Percentiles rank a stretch among this genome's conserved stretches.
Evolutionary conservation across 1,140 invertebrate genomes (phyloP).

Genomic region (Drosophila equinoxialis): DNA sequence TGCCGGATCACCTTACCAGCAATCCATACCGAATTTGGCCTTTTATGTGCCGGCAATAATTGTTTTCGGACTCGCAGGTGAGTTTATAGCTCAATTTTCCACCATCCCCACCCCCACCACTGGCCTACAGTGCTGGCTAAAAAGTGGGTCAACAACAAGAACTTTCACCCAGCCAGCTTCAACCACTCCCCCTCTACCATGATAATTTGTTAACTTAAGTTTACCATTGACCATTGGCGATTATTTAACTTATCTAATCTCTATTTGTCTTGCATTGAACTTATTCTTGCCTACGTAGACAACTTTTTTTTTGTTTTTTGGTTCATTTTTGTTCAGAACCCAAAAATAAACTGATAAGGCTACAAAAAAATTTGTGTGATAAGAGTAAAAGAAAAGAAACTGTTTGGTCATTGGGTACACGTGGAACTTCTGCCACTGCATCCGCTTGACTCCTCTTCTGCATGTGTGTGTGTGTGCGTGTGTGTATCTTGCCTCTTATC

Average conservation of each 20-base stretch:
- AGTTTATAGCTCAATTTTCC: constrained; percentile 53
- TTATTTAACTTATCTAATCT: constrained; percentile 26
- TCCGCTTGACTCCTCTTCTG: not conserved
- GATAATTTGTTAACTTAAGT: constrained; percentile 44
- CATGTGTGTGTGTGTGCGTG: constrained; percentile 8
- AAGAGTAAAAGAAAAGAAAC: not conserved
- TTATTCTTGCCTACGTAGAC: constrained; percentile 60
- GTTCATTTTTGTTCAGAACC: constrained; percentile 15
- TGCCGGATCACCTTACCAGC: constrained; percentile 86
- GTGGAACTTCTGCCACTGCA: constrained; percentile 7
- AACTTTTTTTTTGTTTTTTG: constrained; percentile 43
- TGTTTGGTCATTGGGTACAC: not conserved
- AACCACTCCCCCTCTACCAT: not conserved
- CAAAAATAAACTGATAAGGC: constrained; percentile 13
- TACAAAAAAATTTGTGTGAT: not conserved
- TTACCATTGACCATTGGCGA: constrained; percentile 21
- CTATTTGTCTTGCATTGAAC: constrained; percentile 37
- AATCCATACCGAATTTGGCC: constrained; percentile 91
- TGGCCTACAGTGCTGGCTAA: not conserved
- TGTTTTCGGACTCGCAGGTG: constrained; percentile 89
- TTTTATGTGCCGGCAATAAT: constrained; percentile 90
- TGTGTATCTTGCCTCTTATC: constrained; percentile 1
- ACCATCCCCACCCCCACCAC: not conserved
- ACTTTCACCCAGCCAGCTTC: not conserved
- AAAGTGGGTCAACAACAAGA: constrained; percentile 24